Base-by-base conservation (phyloP, 1,140 invertebrate species). In the Propsilocerus akamusi region DNA sequence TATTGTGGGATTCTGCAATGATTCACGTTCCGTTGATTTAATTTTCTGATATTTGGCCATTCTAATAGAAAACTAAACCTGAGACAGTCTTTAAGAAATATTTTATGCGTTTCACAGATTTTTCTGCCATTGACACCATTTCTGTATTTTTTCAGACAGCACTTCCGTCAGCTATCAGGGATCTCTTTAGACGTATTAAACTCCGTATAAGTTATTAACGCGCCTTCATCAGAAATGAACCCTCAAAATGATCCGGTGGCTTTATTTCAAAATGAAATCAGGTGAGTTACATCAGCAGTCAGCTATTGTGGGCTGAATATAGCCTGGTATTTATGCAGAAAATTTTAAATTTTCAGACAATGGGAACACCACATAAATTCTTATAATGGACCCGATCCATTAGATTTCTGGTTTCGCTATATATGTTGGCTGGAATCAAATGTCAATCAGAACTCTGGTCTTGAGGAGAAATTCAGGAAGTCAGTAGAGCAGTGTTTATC, bases 351-450 rank as follows among this genome's bases (percentile, higher is more conserved):
- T 68, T 70, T 11, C 60, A 88, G 85, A 58, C 72, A 78, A 57
- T 86, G 86, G 74, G 89, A 94, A 71, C 72, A 78, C 58, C 76
- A 78, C 49, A 80, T 95, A 52, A 74, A 78, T 53, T 76, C 77
- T 49, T 93, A 93, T 60, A 74, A 79, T 55, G 89, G 89, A 11
- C 72, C 81, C 53, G 90, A 94, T 71, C 88, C 88, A 5, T 64
- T 94, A 48, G 81, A 87, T 59, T 78, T 83, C 53, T 90, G 87
- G 83, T 86, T 83, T 59, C 80, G 84, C 54, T 94, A 92, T 60
- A 87, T 91, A 46, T 75, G 78, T 30, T 94, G 89, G 89, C 76
- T 88, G 28, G 89, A 94, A 61, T 87, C 93, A 59, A 86, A 81
- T 56, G 87, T 75, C 66, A 84, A 84, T 10, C 87, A 83, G 63